Conservation (phyloP, 1,140 invertebrate species). For the fruit fly (Drosophila melanogaster) region Release_6_plus_ISO1_MT NT_033777.3:21546501-21547000, state of each 20-base stretch:
- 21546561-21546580: constrained; percentile 24
- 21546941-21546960: too few relatives aligned
- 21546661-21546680: constrained; percentile 48
- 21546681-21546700: constrained; percentile 54
- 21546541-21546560: constrained; percentile 40
- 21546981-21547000: too few relatives aligned
- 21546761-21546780: constrained; percentile 25
- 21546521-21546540: constrained; percentile 75
- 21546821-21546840: neutral
- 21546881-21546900: too few relatives aligned
- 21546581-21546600: constrained; percentile 48
- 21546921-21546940: too few relatives aligned
- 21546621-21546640: constrained; percentile 84
- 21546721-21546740: constrained; percentile 52
- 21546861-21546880: neutral
- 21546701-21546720: constrained; percentile 78
- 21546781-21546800: neutral
- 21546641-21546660: constrained; percentile 69
- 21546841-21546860: neutral
- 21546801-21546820: constrained; percentile 9
- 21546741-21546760: constrained; percentile 40
- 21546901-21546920: too few relatives aligned
- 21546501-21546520: constrained; percentile 71
- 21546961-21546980: too few relatives aligned
- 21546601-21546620: constrained; percentile 41